Evolutionary conservation across 2,888 invertebrate genomes (phyloP).

Genomic region (Parnassius orleans): DNA sequence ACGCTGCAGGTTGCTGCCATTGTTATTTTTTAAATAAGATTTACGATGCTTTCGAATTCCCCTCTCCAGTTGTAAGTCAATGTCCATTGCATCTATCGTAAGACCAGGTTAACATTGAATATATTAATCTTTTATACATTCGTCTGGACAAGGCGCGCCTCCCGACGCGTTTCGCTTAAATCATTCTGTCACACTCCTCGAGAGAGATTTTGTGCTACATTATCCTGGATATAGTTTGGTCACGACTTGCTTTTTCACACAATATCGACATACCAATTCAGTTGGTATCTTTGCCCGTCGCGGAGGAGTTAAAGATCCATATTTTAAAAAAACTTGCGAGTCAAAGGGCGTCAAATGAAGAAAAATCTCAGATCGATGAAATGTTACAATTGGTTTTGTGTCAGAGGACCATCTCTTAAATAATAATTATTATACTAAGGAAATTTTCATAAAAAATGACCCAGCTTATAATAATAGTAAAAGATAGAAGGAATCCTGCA

Average conservation of each 20-base stretch:
- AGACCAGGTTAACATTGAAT: constrained; percentile 23
- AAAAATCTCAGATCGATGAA: too few relatives aligned
- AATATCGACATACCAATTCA: constrained; percentile 21
- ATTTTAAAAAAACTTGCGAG: too few relatives aligned
- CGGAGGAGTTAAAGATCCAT: too few relatives aligned
- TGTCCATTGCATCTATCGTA: constrained; percentile 19
- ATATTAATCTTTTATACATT: constrained; percentile 31
- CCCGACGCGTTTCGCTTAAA: constrained; percentile 28
- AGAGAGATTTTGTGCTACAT: constrained; percentile 16
- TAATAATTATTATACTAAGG: too few relatives aligned
- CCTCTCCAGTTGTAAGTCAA: constrained; percentile 24
- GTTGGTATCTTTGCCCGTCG: neutral
- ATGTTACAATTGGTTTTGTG: too few relatives aligned
- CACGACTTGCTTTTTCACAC: constrained; percentile 21
- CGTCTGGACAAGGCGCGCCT: constrained; percentile 24
- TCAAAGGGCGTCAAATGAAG: too few relatives aligned
- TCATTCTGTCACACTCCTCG: constrained; percentile 27
- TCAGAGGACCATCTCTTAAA: too few relatives aligned
- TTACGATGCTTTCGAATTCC: constrained; percentile 18
- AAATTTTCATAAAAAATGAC: too few relatives aligned
- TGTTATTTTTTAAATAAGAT: constrained; percentile 11
- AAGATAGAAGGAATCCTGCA: constrained; percentile 23
- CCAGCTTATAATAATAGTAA: too few relatives aligned
- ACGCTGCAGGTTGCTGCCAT: neutral
- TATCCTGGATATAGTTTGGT: constrained; percentile 20